These are phyloP conservation scores for Rattus norvegicus DNA, from an alignment of 2,113 vertebrate species.

Conservation along the genomic window DNA sequence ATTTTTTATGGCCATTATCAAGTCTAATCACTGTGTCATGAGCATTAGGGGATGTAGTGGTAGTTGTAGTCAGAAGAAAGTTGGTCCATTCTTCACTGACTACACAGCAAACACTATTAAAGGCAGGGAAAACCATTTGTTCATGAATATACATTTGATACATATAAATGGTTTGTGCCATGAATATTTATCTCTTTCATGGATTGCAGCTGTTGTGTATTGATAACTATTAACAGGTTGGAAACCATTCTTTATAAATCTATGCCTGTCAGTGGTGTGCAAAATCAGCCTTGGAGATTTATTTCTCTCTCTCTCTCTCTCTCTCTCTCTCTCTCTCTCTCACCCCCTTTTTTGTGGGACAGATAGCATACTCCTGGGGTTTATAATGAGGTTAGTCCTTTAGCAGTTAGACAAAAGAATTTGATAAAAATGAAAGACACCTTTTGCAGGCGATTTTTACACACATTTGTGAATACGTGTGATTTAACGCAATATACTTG, in stretches of 20 bases:
- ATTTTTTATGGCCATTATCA: conserved; percentile 26
- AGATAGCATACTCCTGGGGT: conserved; percentile 36
- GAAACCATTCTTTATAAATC: conserved; percentile 76
- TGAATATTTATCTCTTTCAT: conserved; percentile 83
- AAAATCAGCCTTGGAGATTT: conserved; percentile 70
- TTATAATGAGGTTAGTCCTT: conserved; percentile 60
- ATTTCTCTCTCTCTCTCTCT: background rate
- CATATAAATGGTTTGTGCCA: conserved; percentile 77
- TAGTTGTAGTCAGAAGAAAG: conserved; percentile 10
- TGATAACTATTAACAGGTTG: conserved; percentile 82
- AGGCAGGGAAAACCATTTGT: conserved; percentile 76
- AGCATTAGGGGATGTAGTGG: background rate
- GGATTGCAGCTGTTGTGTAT: conserved; percentile 81
- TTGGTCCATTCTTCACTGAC: conserved; percentile 67
- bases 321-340: conserved; percentile 4
- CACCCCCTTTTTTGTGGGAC: conserved; percentile 17
- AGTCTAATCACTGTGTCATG: background rate
- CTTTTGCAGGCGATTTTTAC: background rate
- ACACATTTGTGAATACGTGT: background rate
- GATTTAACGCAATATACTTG: conserved; percentile 16
- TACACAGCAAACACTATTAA: conserved; percentile 59
- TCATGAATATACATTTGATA: conserved; percentile 78
- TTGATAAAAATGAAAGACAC: conserved; percentile 52
- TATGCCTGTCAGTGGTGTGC: conserved; percentile 70
- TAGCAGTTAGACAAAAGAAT: conserved; percentile 52